phyloP scores from a whole-genome alignment of 2,797 vertebrate genomes.

The Psittacula derbiana region DNA sequence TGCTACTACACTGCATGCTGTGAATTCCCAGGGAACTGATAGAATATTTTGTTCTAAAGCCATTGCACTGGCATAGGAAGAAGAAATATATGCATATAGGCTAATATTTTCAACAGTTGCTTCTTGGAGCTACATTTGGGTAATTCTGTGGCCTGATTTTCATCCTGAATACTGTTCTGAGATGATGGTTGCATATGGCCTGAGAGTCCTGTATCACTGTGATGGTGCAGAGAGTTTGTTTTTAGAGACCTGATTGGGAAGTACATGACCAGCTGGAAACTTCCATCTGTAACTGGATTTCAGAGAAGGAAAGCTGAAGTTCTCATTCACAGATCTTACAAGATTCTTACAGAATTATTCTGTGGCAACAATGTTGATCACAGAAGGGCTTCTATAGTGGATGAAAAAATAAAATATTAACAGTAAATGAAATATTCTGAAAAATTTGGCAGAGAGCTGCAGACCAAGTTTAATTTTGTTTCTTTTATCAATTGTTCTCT shows the following conservation, averaged over 20 bases:
- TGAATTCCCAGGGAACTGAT: not conserved
- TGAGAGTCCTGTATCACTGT: not conserved
- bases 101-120: not conserved
- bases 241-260: not conserved
- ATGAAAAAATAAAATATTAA: not conserved
- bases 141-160: not conserved
- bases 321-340: not conserved
- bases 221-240: not conserved
- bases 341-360: not conserved
- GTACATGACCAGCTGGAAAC: not conserved
- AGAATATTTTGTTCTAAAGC: not conserved
- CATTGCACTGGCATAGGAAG: not conserved
- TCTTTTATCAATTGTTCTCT: not conserved
- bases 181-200: rapidly evolving
- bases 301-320: not conserved
- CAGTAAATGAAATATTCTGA: not conserved
- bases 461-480: not conserved
- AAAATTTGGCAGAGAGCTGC: not conserved
- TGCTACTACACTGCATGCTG: not conserved
- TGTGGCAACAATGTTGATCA: not conserved
- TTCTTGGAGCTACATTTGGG: not conserved
- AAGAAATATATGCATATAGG: not conserved
- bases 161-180: not conserved
- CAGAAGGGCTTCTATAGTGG: not conserved
- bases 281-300: not conserved